Base-by-base conservation (phyloP, 1,140 invertebrate genomes). In the Apis florea region DNA sequence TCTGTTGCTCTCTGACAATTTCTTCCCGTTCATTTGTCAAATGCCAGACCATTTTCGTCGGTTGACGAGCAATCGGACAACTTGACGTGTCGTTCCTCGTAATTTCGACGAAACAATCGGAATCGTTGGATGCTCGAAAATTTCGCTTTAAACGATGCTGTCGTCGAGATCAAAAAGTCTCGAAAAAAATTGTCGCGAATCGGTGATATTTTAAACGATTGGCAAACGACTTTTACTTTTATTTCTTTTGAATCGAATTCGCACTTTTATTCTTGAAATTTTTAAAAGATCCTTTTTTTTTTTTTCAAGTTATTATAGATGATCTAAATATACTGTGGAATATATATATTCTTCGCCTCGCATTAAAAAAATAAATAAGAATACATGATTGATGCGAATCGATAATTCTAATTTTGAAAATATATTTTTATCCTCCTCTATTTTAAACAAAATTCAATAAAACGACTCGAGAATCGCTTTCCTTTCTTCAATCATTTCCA, bases 21-120 rank as follows among this genome's bases (percentile, higher is more conserved):
- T 40, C 66, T 69, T 69, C 9, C 49, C 8, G 66, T 59, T 59
- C 66, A 70, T 70, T 49, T 54, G 66, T 70, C 54, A 78, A 78
- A 75, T 15, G 54, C 12, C 31, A 47, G 70, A 24, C 53, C 40
- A 59, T 74, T 74, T 73, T 31, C 31, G 47, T 15, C 31, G 70
- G 54, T 73, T 74, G 58, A 26, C 59, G 49, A 24, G 59, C 19
- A 72, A 72, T 72, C 54, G 49, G 31, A 6, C 19, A 72, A 24
- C 31, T 21, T 15, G 71, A 59, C 68, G 49, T 47, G 54, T 59
- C 71, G 54, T 59, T 56, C 1, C 15, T 24, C 21, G 56, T n/a
- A 73, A 59, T 73, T 73, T 64, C 13, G 24, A 12, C 26, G 49
- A 51, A 31, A 75, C 47, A 75, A 75, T 75, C 73, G 58, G 19